Percentiles rank a stretch among this genome's conserved stretches.
phyloP scores from a whole-genome alignment of 2,113 vertebrate species.

The Myanophis thanlyinensis region DNA sequence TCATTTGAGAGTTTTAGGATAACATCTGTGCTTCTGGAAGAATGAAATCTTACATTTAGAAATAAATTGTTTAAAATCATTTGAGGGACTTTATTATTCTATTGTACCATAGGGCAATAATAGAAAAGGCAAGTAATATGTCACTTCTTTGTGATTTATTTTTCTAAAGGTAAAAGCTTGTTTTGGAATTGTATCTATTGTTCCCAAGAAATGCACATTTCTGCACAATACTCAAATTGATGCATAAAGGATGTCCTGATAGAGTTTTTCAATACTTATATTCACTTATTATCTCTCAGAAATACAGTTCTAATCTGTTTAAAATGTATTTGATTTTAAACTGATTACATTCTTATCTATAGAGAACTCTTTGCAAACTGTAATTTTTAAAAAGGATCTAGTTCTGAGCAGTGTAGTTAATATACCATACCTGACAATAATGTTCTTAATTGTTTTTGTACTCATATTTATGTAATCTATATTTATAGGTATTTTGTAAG shows the following conservation, averaged over 20 bases:
- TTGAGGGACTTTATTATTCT: background rate
- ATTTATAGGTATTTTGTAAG: background rate
- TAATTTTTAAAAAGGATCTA: background rate
- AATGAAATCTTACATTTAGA: background rate
- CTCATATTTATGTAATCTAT: background rate
- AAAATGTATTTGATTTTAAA: background rate
- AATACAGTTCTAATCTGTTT: constrained; percentile 43
- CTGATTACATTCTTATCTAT: background rate
- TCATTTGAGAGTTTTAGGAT: background rate
- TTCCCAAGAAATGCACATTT: background rate
- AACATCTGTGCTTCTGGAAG: background rate
- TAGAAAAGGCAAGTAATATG: background rate
- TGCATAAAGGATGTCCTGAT: background rate
- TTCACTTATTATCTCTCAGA: constrained; percentile 43
- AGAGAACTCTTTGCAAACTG: background rate
- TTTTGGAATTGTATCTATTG: background rate
- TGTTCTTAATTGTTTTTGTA: constrained; percentile 6
- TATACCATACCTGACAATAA: background rate
- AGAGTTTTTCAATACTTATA: background rate
- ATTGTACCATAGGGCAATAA: background rate
- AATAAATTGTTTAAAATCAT: background rate
- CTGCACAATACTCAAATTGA: background rate
- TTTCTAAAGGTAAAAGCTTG: background rate
- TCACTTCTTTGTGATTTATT: background rate
- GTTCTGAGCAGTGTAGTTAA: background rate